Conservation (phyloP, 2,113 vertebrate species). For the Rutilus rutilus region DNA sequence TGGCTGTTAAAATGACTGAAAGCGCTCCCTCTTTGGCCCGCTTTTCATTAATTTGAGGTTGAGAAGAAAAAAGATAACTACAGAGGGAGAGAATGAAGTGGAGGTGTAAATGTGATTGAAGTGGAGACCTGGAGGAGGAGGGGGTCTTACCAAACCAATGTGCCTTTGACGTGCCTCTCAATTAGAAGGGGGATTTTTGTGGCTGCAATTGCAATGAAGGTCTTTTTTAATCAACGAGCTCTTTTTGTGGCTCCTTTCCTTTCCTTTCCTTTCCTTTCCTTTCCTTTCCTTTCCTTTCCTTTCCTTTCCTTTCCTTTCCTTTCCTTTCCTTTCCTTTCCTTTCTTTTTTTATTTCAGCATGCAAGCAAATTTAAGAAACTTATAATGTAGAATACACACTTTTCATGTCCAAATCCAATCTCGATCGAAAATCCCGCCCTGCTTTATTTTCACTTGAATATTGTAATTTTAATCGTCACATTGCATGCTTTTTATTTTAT, state of each 20-base stretch:
- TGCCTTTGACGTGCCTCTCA: constrained; percentile 10
- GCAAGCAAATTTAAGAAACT: neutral
- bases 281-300: neutral
- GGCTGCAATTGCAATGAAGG: neutral
- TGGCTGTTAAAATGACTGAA: constrained; percentile 81
- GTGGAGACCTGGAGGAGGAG: constrained; percentile 33
- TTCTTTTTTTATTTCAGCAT: neutral
- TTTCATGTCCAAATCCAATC: neutral
- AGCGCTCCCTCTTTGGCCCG: constrained; percentile 58
- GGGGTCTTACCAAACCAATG: constrained; percentile 7
- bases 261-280: neutral
- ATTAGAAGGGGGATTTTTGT: constrained; percentile 20
- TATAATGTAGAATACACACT: neutral
- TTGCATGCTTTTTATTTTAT: too few species aligned
- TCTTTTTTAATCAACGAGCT: constrained; percentile 12
- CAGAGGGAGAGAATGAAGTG: constrained; percentile 45
- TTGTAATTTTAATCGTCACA: neutral
- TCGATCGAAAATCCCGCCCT: neutral
- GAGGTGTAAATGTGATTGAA: constrained; percentile 54
- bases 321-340: neutral
- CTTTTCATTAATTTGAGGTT: constrained; percentile 73
- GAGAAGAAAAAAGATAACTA: constrained; percentile 66
- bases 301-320: neutral
- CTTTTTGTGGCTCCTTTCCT: neutral
- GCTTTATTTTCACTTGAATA: neutral